Conservation (phyloP, 2,888 invertebrate species). For the Lucinisca nassula region DNA sequence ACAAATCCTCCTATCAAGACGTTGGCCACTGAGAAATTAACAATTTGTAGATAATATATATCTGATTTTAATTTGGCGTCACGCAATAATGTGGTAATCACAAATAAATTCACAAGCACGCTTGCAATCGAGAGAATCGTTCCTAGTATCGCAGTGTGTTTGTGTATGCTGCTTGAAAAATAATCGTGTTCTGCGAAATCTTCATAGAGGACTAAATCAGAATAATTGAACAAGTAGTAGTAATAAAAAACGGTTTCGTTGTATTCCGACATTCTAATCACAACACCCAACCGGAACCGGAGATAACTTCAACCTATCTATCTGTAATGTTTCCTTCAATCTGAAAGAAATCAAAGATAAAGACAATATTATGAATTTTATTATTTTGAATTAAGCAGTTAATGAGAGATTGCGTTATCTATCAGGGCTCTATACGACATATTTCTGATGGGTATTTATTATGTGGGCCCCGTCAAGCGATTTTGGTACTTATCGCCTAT, state of each 20-base stretch:
- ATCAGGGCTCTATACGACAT: no score
- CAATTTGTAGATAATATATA: conserved; percentile 50
- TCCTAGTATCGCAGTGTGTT: conserved; percentile 40
- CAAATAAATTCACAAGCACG: conserved; percentile 21
- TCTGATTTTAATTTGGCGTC: conserved; percentile 8
- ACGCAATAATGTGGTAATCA: conserved; percentile 39
- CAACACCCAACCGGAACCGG: no score
- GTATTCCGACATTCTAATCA: no score
- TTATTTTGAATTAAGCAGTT: no score
- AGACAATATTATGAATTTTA: no score
- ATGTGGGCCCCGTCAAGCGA: no score
- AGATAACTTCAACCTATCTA: no score
- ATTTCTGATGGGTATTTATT: no score
- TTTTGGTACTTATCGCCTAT: no score
- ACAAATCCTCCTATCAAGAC: conserved; percentile 48
- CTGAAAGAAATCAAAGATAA: no score
- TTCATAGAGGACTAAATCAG: background rate
- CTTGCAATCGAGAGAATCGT: conserved; percentile 35
- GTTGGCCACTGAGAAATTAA: conserved; percentile 54
- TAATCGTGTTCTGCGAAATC: background rate
- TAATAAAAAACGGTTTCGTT: background rate
- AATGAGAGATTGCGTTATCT: no score
- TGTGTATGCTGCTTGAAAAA: background rate
- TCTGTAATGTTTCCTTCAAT: no score
- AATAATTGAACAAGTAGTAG: background rate